Evolutionary conservation across 2,113 vertebrate species (phyloP), one percentile per base, ranked within the genome.

Genomic region (Amia ocellicauda): DNA sequence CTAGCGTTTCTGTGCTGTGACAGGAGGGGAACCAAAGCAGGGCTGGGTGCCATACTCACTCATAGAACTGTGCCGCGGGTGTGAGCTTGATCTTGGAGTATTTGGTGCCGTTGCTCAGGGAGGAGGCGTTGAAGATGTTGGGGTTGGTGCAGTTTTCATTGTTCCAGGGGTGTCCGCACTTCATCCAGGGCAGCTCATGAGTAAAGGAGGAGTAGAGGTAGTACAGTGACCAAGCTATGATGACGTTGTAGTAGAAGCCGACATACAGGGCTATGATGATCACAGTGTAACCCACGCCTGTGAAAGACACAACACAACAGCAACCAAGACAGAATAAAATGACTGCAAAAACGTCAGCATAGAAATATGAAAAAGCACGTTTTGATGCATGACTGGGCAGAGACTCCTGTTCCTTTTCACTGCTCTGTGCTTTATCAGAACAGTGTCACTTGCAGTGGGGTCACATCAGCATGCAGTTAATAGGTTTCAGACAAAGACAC

Each of bases 201-300:
- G 92, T 93, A 86, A 97, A 97, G 36, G 97, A 99, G 63, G 93
- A 93, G 78, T 92, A 93, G 69, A 99, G 89, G 80, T 99, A 99
- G 87, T 96, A 87, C 17, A 99, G 90, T 1, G 96, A 98, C 97
- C 96, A 99, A 62, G 97, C 97, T 41, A 99, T 99, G 85, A 99
- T 99, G 81, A 98, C 94, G 1, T 99, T 98, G 91, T 99, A 99
- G 90, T 99, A 99, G 91, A 99, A 99, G 73, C 97, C 97, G 40
- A 99, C 95, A 10, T 98, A 99, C 55, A 99, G 79, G 16, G 97
- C 97, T 68, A 98, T 99, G 81, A 99, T 71, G 79, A 99, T 99
- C 82, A 99, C 97, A 2, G 94, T 91, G 19, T 99, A 99, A 80
- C 97, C 97, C 55, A 98, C 96, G 71, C 97, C 96, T 98, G 67